Evolutionary conservation across 1,140 invertebrate genomes (phyloP), one percentile per base, ranked within the genome.

Genomic region (Pogonus chalceus): DNA sequence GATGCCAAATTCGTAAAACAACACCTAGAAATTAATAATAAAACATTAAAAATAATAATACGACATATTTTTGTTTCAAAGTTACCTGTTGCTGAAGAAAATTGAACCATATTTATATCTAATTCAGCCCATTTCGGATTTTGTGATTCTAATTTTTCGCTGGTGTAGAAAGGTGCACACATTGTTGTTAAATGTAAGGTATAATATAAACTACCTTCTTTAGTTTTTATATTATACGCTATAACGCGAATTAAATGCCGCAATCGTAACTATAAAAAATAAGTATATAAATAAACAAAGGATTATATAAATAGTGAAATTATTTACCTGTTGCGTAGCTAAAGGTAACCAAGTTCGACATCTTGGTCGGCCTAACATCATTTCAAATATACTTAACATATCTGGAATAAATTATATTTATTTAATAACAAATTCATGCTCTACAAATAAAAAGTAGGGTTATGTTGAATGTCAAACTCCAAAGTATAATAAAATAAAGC

Each of bases 161-260:
- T 94, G 2, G 84, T 90, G 65, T 91, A 95, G 60, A 94, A 87
- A 14, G 89, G 88, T 51, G 87, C 82, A 31, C 83, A 84, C 85
- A 88, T 88, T 51, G 78, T 80, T 1, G 84, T 84, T 58, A 81
- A 73, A 66, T 92, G 88, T 20, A 92, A 69, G 0, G 88, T 91
- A 56, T 85, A 84, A 65, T 90, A 90, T 62, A 84, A 80, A 68
- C 75, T 79, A 60, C 73, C 56, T n/a, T 12, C 10, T 16, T 58
- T 55, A 4, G 54, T 51, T 22, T 50, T 47, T 4, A 67, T 55
- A 60, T 70, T 70, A 51, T 67, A 65, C 10, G 58, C 63, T 22
- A 62, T 60, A 35, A 70, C 63, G 57, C 64, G 67, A 48, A 63
- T 60, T 26, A 70, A 58, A 54, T 70, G 69, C 4, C 69, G 59